These are phyloP conservation scores for Uropetala carovei DNA, from an alignment of 2,888 invertebrate genomes.

Conservation along the genomic window DNA sequence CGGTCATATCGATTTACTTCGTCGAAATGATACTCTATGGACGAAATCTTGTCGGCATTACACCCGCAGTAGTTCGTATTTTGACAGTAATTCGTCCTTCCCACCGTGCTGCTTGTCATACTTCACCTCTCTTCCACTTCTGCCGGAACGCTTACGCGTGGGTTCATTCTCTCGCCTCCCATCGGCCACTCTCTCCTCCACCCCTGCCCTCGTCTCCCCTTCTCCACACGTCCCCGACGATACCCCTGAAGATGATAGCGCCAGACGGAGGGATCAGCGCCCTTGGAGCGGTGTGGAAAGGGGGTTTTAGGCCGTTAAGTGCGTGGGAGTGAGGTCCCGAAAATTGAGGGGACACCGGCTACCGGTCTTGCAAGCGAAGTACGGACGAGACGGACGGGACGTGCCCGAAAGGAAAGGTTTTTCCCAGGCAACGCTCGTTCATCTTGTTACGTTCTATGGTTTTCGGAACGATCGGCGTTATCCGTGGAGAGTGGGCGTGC, in stretches of 20 bases:
- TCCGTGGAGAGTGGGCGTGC: not conserved
- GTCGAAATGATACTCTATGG: too few relatives aligned
- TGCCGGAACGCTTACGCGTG: not conserved
- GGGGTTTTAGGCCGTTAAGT: conserved; percentile 13
- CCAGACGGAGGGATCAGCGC: conserved; percentile 3
- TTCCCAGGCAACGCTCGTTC: not conserved
- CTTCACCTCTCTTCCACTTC: too few relatives aligned
- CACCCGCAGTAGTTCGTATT: too few relatives aligned
- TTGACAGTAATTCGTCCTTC: too few relatives aligned
- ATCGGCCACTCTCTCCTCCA: not conserved
- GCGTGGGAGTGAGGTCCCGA: not conserved
- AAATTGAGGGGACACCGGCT: not conserved
- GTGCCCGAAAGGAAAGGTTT: not conserved
- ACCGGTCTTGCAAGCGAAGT: not conserved
- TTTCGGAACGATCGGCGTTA: conserved; percentile 40
- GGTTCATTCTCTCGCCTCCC: not conserved
- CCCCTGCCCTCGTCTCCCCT: not conserved
- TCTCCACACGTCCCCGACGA: not conserved
- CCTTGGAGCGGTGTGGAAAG: not conserved
- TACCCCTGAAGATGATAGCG: not conserved
- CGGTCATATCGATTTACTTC: too few relatives aligned
- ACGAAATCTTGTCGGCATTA: too few relatives aligned
- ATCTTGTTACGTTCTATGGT: conserved; percentile 56
- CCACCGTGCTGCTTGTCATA: too few relatives aligned
- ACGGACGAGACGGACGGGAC: conserved; percentile 11